Base-by-base conservation (phyloP, 2,113 vertebrate species). In the Parus major region DNA sequence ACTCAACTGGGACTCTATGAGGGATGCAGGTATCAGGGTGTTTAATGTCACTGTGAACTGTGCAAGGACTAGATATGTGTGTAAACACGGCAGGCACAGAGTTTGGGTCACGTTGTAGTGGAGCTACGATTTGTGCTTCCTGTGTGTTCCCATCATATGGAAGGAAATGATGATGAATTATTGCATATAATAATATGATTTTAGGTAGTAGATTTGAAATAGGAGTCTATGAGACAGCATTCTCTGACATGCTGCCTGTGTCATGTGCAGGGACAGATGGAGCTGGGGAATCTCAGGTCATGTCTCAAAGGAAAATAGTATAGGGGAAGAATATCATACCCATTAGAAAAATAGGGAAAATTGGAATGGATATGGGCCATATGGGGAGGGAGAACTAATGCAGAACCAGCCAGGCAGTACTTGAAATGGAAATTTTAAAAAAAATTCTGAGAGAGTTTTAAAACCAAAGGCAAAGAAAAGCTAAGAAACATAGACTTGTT, bases 81-180 rank as follows among this genome's bases (percentile, higher is more conserved):
- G 18, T 36, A 33, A 71, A 31, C n/a, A 17, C 2, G 3, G 24
- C 53, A 71, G 24, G 11, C 15, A 41, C 17, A 46, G 44, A 18
- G 6, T 52, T 65, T 39, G 12, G 11, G 23, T 22, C 23, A 5
- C 0, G 0, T 42, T 71, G 12, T 23, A 35, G 15, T 13, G 5
- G 25, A 71, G 71, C 29, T 82, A 22, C 3, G 17, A 35, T 15
- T 11, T 68, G 16, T 64, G 14, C 22, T 83, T 66, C 53, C 10
- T 50, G 11, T 44, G 17, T 23, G 5, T 31, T 46, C 15, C 29
- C 23, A 20, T 42, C 0, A 0, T 9, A 15, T 33, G 16, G 36
- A 56, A 68, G 52, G n/a, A 64, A 47, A 49, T 84, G 25, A 65
- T 24, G 72, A 18, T 5, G 2, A 69, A 47, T 53, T 91, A 20